Base-by-base conservation (phyloP, 1,140 invertebrate species). In the Drosophila bocki region DNA sequence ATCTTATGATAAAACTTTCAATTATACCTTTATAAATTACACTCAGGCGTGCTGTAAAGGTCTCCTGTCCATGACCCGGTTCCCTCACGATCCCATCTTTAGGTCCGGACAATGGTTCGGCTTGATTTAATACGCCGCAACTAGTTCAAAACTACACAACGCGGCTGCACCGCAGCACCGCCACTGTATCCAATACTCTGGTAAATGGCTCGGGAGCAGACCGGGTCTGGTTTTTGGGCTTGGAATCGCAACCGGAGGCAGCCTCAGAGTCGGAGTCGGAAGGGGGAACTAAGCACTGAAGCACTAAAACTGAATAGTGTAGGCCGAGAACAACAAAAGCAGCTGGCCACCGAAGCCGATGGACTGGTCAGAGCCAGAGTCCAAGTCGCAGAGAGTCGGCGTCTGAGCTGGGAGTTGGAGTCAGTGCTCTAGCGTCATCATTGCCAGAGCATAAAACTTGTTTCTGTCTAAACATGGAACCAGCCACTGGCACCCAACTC, bases 371-470 rank as follows among this genome's bases (percentile, higher is more conserved):
- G 62, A 48, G 68, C 17, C 17, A n/a, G 44, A 29, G 60, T 22
- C 44, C 8, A 62, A 63, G 62, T 33, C 51, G 50, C 41, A 35
- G 29, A 50, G 42, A 69, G 67, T 26, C 42, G 41, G 37, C 39
- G 68, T 50, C 33, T 22, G 41, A 69, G 33, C 37, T 45, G 26
- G 19, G 19, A 54, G 33, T 39, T 37, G 48, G 41, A 76, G 50
- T 75, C 60, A 75, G 50, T 75, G 68, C 59, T 72, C 51, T 65
- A 58, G 74, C 74, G 72, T 76, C 74, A 65, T 67, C 74, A 76
- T 76, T 76, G 74, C 71, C 72, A 59, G 75, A 77, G 75, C 75
- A 77, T 56, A 77, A 77, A 77, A 77, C 75, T 77, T 77, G 75
- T 77, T 77, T 77, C 63, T 77, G 74, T 77, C 75, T 77, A 77